Evolutionary conservation across 1,140 invertebrate species (phyloP), one percentile per base, ranked within the genome.

Genomic region (Heliconius hermathena): DNA sequence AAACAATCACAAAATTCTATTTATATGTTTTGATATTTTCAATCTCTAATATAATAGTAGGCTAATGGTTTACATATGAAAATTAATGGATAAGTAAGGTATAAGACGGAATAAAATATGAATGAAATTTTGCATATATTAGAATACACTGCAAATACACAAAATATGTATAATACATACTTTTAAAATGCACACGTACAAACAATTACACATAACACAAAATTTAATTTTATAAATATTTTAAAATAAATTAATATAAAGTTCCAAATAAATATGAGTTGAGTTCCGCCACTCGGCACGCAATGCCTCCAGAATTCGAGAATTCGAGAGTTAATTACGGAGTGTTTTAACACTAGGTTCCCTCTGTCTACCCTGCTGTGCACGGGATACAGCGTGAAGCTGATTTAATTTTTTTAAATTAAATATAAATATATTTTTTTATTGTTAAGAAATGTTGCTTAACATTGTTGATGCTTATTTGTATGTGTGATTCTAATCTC

Each of bases 401-500:
- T 33, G 2, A 33, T 33, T 33, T 33, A 33, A 33, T 33, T 33
- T 33, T 36, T 36, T 36, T 33, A 6, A 36, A 36, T 36, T 36
- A 36, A 6, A 36, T 6, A 36, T 36, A 36, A 36, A 36, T 6
- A 6, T 36, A 36, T 36, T 36, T 36, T 36, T 36, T 36, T 36
- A 36, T 8, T 8, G 33, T 36, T 71, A 22, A 71, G 13, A 70
- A 74, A 52, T 29, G 26, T 70, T 76, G 78, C 78, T 79, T 66
- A 73, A 76, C 26, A 71, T n/a, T 73, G 76, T 66, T 79, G 22
- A 54, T 52, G 75, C 77, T 78, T 73, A 33, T 75, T 60, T 77
- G 76, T 81, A 81, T 83, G 84, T 83, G 87, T 89, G 89, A 78
- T 79, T 71, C 86, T 91, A 91, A 89, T 91, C 83, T 81, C 84